Conservation (phyloP, 30 jellyfish, hydroid and myxozoan genomes). For the Pseudorhiza aurosa region DNA sequence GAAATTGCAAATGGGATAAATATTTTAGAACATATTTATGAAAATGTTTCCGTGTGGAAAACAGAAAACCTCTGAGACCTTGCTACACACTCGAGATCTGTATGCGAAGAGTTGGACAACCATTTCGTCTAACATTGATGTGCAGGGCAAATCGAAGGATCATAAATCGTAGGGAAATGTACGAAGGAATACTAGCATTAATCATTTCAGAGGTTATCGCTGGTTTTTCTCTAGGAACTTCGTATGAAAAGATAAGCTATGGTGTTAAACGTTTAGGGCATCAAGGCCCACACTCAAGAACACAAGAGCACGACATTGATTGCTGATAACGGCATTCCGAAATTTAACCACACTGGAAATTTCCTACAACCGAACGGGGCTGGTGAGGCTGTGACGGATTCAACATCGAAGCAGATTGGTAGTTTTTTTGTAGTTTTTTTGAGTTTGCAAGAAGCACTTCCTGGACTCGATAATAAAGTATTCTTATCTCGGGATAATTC, state of each 20-base stretch:
- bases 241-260: slow-evolving; percentile 51
- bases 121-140: too few species aligned
- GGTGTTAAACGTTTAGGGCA: slow-evolving; percentile 3
- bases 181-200: slow-evolving; percentile 21
- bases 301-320: neutral
- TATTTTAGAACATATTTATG: too few species aligned
- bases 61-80: too few species aligned
- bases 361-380: too few species aligned
- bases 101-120: too few species aligned
- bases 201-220: slow-evolving; percentile 15
- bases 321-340: slow-evolving; percentile 29
- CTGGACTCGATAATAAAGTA: neutral
- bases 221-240: slow-evolving; percentile 17
- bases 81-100: too few species aligned
- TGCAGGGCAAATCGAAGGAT: too few species aligned
- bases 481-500: neutral
- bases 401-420: too few species aligned
- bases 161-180: slow-evolving; percentile 10
- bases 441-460: neutral
- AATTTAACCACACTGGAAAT: slow-evolving; percentile 18
- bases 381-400: too few species aligned
- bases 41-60: too few species aligned
- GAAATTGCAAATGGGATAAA: too few species aligned
- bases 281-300: slow-evolving; percentile 36
- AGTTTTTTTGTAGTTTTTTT: too few species aligned